phyloP scores from a whole-genome alignment of 2,888 invertebrate species.

The Ligdia adustata region DNA sequence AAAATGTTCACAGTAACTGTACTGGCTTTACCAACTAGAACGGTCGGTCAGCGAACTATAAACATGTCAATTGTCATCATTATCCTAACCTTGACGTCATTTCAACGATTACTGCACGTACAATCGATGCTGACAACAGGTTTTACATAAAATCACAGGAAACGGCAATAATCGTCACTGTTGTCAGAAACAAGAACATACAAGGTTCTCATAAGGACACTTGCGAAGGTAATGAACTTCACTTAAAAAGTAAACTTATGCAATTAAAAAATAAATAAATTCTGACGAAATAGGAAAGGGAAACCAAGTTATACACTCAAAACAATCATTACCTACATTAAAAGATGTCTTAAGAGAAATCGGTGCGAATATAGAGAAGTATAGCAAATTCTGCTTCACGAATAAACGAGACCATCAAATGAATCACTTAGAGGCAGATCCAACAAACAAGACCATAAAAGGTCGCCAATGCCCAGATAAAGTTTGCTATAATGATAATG shows the following conservation, averaged over 20 bases:
- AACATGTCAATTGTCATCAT: slow-evolving; percentile 2
- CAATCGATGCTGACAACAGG: not conserved
- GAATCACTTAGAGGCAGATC: slow-evolving; percentile 6
- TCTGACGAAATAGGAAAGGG: not conserved
- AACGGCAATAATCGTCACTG: slow-evolving; percentile 4
- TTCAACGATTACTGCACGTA: slow-evolving; percentile 6
- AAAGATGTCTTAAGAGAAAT: not conserved
- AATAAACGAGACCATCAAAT: slow-evolving; percentile 10
- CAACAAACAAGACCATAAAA: slow-evolving; percentile 17
- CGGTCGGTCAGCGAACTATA: not conserved
- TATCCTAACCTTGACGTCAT: slow-evolving; percentile 11
- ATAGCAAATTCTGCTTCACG: slow-evolving; percentile 2
- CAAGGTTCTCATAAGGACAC: slow-evolving; percentile 7
- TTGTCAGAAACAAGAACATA: slow-evolving; percentile 4
- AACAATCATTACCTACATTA: not conserved
- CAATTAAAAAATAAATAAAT: not conserved
- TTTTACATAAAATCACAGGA: slow-evolving; percentile 17
- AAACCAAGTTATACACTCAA: not conserved
- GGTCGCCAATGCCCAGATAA: slow-evolving; percentile 7
- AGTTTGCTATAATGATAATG: slow-evolving; percentile 11
- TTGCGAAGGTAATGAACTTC: slow-evolving; percentile 3
- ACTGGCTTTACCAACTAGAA: slow-evolving; percentile 9
- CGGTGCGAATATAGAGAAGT: not conserved
- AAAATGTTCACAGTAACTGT: no score
- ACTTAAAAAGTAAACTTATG: not conserved